These are phyloP conservation scores for Melanchra persicariae DNA, from an alignment of 2,888 invertebrate genomes.

Conservation along the genomic window DNA sequence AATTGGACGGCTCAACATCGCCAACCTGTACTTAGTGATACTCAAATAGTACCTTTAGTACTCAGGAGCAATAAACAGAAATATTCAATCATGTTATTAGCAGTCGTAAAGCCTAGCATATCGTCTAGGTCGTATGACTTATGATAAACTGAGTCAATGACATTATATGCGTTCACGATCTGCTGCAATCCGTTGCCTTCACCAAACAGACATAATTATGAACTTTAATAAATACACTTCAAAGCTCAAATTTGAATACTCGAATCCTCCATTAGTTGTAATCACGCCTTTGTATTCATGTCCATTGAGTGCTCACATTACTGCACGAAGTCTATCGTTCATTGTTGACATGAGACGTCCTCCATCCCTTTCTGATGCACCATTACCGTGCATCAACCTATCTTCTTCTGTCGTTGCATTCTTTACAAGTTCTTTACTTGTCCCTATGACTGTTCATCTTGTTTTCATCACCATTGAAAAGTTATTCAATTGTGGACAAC, in stretches of 20 bases:
- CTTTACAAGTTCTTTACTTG: slow-evolving; percentile 63
- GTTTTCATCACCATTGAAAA: slow-evolving; percentile 71
- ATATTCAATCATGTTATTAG: slow-evolving; percentile 63
- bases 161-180: slow-evolving; percentile 73
- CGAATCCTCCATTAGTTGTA: slow-evolving; percentile 52
- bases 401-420: slow-evolving; percentile 66
- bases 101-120: slow-evolving; percentile 65
- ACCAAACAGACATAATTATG: slow-evolving; percentile 33
- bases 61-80: slow-evolving; percentile 56
- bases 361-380: slow-evolving; percentile 63
- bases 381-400: slow-evolving; percentile 33
- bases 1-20: slow-evolving; percentile 31
- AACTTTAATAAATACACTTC: slow-evolving; percentile 31
- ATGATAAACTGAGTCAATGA: slow-evolving; percentile 83
- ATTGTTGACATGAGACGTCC: slow-evolving; percentile 82
- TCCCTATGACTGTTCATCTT: slow-evolving; percentile 66
- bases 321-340: slow-evolving; percentile 82
- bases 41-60: slow-evolving; percentile 49
- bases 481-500: slow-evolving; percentile 67
- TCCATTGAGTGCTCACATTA: slow-evolving; percentile 85
- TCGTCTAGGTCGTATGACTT: slow-evolving; percentile 75
- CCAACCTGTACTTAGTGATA: slow-evolving; percentile 49
- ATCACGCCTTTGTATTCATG: slow-evolving; percentile 71
- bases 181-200: slow-evolving; percentile 48
- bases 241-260: slow-evolving; percentile 56